Evolutionary conservation across 2,797 vertebrate genomes (phyloP), one percentile per base, ranked within the genome.

Genomic region (Channallabes apus): DNA sequence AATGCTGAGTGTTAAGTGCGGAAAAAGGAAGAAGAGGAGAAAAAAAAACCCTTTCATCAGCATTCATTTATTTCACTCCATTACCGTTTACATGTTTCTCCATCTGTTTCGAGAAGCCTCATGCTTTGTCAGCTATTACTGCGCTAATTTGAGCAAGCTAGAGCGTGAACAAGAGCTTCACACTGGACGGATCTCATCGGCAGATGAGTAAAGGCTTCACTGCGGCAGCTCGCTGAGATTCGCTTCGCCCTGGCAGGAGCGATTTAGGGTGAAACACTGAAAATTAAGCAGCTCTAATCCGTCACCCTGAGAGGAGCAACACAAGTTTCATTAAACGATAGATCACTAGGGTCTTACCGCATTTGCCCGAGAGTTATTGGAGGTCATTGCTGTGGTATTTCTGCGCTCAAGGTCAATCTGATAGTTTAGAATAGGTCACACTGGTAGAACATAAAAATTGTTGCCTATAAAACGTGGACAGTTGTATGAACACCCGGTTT

Each of bases 211-310:
- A 89, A 83, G 7, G 77, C 69, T 84, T 89, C 35, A 82, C 62
- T 75, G 83, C 46, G 27, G 84, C 61, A 86, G 76, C 79, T 88
- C n/a, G 6, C n/a, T 8, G 56, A 64, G 22, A 61, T 54, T 85
- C 76, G 86, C 85, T 86, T 67, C 54, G 87, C 88, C 87, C 88
- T 68, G 87, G 86, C 85, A 87, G 85, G 83, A 87, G 80, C 86
- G 62, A 88, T 93, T 92, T 88, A 89, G 86, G 89, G 91, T 89
- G 88, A 92, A 91, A 92, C 88, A 88, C 92, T 89, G 88, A 80
- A 92, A 92, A 91, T 93, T 91, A 93, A 91, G 85, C 87, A 86
- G 27, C 69, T 78, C 88, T 90, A 91, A 93, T 93, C 90, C 87
- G 88, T 89, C 90, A 90, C 86, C 32, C 86, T 64, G 85, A 80